These are phyloP conservation scores for Torymus aiolomorphi DNA, from an alignment of 2,888 invertebrate genomes.

Conservation along the genomic window DNA sequence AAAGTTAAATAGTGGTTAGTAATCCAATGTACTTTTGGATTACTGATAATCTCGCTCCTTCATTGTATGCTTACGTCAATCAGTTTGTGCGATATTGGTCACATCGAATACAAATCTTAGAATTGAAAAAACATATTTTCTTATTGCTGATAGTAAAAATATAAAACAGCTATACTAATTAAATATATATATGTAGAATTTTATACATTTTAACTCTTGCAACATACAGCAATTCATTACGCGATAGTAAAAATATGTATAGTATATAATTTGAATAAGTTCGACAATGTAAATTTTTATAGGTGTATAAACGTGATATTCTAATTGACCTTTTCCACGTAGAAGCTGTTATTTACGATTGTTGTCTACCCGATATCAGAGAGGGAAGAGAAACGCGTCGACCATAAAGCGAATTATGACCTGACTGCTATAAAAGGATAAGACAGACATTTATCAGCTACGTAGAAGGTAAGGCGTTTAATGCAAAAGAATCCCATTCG, in stretches of 20 bases:
- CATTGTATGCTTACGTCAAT: no score
- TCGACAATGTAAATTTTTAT: conserved; percentile 16
- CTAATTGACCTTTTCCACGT: conserved; percentile 48
- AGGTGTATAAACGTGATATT: conserved; percentile 43
- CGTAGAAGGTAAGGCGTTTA: conserved; percentile 62
- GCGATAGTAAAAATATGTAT: not conserved
- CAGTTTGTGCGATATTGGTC: no score
- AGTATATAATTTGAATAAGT: not conserved
- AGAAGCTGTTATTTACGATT: conserved; percentile 66
- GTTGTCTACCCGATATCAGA: conserved; percentile 67
- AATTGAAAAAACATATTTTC: no score
- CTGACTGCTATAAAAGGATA: conserved; percentile 70
- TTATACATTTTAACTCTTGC: not conserved
- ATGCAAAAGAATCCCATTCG: conserved; percentile 37
- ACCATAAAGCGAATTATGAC: conserved; percentile 71
- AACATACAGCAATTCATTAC: no score
- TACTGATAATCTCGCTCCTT: no score
- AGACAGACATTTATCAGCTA: conserved; percentile 72
- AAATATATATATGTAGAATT: no score
- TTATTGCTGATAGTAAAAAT: no score
- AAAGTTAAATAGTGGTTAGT: no score
- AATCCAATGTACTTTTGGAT: no score
- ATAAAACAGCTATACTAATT: no score
- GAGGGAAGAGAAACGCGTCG: conserved; percentile 57
- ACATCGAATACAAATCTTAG: not conserved